Evolutionary conservation across 2,113 vertebrate species (phyloP), one percentile per base, ranked within the genome.

Genomic region (Alosa alosa): DNA sequence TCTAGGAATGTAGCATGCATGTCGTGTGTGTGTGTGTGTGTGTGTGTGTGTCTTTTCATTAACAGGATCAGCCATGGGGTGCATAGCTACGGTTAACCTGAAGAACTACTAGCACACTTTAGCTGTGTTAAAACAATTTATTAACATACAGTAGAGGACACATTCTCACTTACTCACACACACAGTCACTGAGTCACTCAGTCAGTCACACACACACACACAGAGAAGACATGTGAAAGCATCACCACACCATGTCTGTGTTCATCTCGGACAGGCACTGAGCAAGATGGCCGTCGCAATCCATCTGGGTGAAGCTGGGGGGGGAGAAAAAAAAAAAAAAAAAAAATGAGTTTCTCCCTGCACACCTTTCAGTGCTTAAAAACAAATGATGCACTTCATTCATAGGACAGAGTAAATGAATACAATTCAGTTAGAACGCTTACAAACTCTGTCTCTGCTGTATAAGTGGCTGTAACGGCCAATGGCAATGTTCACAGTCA

Each of bases 251-350:
- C 60, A 97, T 41, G 17, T 99, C 97, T 9, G 95, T 94, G 0
- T 94, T 91, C 18, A 96, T 96, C 84, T 97, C 96, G 0, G 97
- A 97, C 92, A 99, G 90, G 92, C 97, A 99, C 91, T 94, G 95
- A 9, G 97, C 97, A 0, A 99, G 96, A 90, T 99, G 98, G 81
- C 93, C 82, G 46, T 98, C 97, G 0, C 96, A 86, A 46, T 98
- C 97, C 94, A 96, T 85, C 90, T 96, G 96, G 0, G 95, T 93
- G 87, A 96, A 94, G 75, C 98, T 99, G 94, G n/a, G n/a, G n/a
- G n/a, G n/a, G n/a, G n/a, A n/a, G n/a, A 89, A 75, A 52, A 57
- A 84, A 49, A 86, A 84, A 49, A 86, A 44, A 11, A 57, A 78
- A 91, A 72, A 81, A 81, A 50, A 22, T 68, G 22, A 36, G 31